Evolutionary conservation across 1,140 invertebrate genomes (phyloP).

Genomic region (Dinoponera quadriceps): DNA sequence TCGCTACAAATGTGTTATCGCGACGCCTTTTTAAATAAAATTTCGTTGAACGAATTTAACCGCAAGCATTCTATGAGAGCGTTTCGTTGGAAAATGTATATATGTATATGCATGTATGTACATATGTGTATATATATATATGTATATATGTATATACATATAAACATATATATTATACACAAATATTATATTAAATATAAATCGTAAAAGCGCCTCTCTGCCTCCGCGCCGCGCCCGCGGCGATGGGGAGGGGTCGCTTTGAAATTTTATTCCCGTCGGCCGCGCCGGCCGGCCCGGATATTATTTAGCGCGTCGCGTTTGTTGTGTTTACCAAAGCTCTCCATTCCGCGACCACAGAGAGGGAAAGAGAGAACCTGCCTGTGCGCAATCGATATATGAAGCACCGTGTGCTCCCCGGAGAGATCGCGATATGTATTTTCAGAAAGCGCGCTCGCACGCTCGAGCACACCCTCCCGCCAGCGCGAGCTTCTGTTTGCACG

Average conservation of each 20-base stretch:
- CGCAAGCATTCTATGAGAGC: neutral
- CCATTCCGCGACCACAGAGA: conserved; percentile 32
- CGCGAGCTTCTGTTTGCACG: conserved; percentile 78
- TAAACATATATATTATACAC: conserved; percentile 27
- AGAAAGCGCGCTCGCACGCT: conserved; percentile 65
- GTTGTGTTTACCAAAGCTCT: conserved; percentile 66
- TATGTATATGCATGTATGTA: neutral
- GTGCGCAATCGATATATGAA: conserved; percentile 68
- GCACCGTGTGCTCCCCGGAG: conserved; percentile 72
- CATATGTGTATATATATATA: conserved; percentile 14
- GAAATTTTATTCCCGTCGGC: conserved; percentile 62
- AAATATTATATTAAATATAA: conserved; percentile 51
- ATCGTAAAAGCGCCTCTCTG: conserved; percentile 4
- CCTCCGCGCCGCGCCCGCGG: conserved; percentile 2
- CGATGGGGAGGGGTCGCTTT: conserved; percentile 20
- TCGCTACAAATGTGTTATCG: conserved; percentile 15
- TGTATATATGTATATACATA: conserved; percentile 27
- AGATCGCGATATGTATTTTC: conserved; percentile 78
- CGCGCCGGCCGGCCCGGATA: conserved; percentile 41
- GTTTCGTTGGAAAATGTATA: too few relatives aligned
- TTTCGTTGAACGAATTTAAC: conserved; percentile 39
- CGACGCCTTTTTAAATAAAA: conserved; percentile 34
- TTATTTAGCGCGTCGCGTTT: conserved; percentile 66
- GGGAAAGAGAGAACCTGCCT: conserved; percentile 9
- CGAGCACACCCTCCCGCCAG: conserved; percentile 64